These are phyloP conservation scores for Hybos culiciformis DNA, from an alignment of 2,888 invertebrate species.

Conservation along the genomic window DNA sequence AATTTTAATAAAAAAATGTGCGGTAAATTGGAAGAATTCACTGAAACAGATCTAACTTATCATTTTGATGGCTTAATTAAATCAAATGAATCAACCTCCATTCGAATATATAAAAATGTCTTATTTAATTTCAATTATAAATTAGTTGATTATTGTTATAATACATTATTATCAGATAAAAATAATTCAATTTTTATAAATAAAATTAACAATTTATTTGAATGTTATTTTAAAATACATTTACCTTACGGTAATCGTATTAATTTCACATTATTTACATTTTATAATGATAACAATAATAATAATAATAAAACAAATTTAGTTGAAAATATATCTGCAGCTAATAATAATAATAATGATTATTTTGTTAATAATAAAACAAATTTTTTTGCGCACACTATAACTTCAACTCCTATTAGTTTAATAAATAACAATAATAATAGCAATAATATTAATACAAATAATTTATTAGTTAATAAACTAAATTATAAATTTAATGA, in stretches of 20 bases:
- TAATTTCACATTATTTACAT: slow-evolving; percentile 40
- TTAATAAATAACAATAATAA: not conserved
- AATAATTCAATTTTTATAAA: slow-evolving; percentile 54
- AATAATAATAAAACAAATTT: not conserved
- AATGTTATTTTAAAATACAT: slow-evolving; percentile 55
- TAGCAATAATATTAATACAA: slow-evolving; percentile 8
- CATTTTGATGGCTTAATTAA: no score
- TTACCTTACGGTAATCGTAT: slow-evolving; percentile 57
- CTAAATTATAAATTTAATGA: not conserved
- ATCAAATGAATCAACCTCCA: slow-evolving; percentile 37
- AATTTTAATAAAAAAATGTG: slow-evolving; percentile 43
- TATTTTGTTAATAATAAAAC: not conserved
- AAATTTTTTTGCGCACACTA: not conserved
- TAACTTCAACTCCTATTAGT: not conserved
- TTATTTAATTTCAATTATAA: slow-evolving; percentile 53
- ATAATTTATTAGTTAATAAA: not conserved
- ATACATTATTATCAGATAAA: slow-evolving; percentile 47
- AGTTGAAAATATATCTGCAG: not conserved
- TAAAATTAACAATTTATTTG: slow-evolving; percentile 40
- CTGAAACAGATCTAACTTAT: slow-evolving; percentile 42
- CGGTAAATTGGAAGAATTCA: slow-evolving; percentile 57
- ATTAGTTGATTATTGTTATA: slow-evolving; percentile 58
- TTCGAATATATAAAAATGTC: slow-evolving; percentile 48
- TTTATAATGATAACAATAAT: slow-evolving; percentile 15
- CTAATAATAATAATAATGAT: not conserved